Evolutionary conservation across 2,797 vertebrate genomes (phyloP).

Genomic region (Hapalemur alaotrensis): DNA sequence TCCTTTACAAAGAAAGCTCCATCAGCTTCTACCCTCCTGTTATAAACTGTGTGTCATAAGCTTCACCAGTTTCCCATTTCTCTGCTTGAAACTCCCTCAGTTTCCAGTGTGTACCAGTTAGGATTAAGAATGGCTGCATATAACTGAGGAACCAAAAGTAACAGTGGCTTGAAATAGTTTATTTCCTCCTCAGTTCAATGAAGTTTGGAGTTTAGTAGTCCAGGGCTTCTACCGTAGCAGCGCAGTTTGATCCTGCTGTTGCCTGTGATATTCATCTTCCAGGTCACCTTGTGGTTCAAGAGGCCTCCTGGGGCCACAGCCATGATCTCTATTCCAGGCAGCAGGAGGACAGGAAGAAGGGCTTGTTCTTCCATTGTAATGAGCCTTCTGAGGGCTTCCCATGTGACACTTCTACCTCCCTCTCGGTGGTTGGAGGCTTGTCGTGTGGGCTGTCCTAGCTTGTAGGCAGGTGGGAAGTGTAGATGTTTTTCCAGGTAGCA

Average conservation of each 20-base stretch:
- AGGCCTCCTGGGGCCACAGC: neutral
- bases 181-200: neutral
- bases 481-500: neutral
- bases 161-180: neutral
- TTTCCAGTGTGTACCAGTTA: neutral
- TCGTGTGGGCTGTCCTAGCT: neutral
- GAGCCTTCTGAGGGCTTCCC: neutral
- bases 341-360: neutral
- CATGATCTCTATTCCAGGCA: too few species aligned
- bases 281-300: neutral
- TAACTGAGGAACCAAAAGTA: neutral
- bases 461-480: neutral
- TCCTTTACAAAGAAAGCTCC: neutral
- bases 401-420: neutral
- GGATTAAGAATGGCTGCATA: too few species aligned
- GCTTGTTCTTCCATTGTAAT: too few species aligned
- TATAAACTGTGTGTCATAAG: accelerated
- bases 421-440: neutral
- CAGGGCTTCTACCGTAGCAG: neutral
- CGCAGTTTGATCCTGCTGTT: neutral
- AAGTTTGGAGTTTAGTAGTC: neutral
- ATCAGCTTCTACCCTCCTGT: neutral
- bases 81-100: neutral
- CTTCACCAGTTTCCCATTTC: neutral
- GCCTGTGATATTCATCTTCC: neutral